These are phyloP conservation scores for Tor tambroides DNA, from an alignment of 2,113 vertebrate species.

Conservation along the genomic window DNA sequence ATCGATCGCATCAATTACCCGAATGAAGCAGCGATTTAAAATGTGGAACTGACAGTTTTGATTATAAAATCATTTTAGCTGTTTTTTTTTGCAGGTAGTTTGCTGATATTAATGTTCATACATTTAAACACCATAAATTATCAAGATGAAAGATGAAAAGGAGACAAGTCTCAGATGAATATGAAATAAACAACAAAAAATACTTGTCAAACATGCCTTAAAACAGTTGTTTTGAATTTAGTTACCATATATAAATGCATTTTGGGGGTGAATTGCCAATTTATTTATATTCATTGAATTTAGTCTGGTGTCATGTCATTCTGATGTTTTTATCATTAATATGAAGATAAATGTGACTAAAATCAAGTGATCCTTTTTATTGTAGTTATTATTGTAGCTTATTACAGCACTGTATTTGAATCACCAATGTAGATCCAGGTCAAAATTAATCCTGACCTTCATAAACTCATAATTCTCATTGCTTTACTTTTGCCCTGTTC, in stretches of 20 bases:
- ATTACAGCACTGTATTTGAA: not conserved
- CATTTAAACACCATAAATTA: not conserved
- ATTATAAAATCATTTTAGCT: not conserved
- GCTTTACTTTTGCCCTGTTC: not conserved
- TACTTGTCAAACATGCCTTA: not conserved
- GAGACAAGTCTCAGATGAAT: not conserved
- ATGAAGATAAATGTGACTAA: not conserved
- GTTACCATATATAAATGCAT: not conserved
- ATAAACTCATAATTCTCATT: not conserved
- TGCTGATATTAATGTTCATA: not conserved
- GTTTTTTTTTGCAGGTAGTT: not conserved
- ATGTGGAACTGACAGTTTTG: not conserved
- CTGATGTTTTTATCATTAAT: not conserved
- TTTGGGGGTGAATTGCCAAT: no score
- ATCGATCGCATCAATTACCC: not conserved
- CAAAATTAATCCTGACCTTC: not conserved
- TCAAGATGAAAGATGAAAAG: not conserved
- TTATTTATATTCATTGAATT: not conserved
- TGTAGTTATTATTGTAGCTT: not conserved
- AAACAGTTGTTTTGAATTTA: not conserved
- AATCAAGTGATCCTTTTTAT: not conserved
- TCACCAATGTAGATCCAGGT: not conserved
- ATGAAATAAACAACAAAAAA: not conserved
- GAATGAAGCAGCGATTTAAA: not conserved
- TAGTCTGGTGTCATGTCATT: not conserved